Evolutionary conservation across 1,140 invertebrate genomes (phyloP).

Genomic region (Scaptomyza graminum): DNA sequence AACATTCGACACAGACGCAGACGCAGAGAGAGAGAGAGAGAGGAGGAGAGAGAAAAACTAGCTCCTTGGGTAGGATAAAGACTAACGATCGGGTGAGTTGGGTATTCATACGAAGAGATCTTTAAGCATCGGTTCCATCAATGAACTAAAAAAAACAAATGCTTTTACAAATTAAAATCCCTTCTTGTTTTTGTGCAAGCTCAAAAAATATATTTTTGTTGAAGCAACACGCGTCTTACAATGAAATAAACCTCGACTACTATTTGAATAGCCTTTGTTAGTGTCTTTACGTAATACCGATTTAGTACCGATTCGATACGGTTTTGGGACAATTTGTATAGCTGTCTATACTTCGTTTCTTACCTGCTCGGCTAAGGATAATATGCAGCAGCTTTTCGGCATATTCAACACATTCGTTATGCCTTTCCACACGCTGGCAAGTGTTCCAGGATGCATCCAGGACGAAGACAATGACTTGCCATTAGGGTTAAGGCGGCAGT

Average conservation of each 20-base stretch:
- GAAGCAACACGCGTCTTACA: constrained; percentile 15
- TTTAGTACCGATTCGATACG: constrained; percentile 22
- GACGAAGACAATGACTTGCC: constrained; percentile 13
- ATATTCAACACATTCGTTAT: constrained; percentile 35
- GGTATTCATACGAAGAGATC: too few relatives aligned
- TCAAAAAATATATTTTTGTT: not conserved
- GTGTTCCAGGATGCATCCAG: not conserved
- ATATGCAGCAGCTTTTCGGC: constrained; percentile 6
- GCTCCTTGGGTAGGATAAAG: constrained; percentile 10
- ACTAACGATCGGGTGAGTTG: too few relatives aligned
- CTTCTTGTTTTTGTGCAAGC: not conserved
- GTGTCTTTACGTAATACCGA: constrained; percentile 23
- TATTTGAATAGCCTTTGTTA: not conserved
- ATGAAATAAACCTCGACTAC: too few relatives aligned
- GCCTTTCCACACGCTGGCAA: constrained; percentile 25
- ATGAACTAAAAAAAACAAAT: too few relatives aligned
- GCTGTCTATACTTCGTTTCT: not conserved
- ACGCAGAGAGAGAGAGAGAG: not conserved
- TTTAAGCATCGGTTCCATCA: too few relatives aligned
- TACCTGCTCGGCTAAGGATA: constrained; percentile 11
- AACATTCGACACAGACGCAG: constrained; percentile 61
- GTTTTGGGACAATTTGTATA: constrained; percentile 8
- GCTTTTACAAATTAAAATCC: too few relatives aligned
- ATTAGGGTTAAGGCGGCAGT: constrained; percentile 29
- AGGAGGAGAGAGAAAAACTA: not conserved